Conservation (phyloP, 2,797 vertebrate species). For the Knipowitschia caucasica region DNA sequence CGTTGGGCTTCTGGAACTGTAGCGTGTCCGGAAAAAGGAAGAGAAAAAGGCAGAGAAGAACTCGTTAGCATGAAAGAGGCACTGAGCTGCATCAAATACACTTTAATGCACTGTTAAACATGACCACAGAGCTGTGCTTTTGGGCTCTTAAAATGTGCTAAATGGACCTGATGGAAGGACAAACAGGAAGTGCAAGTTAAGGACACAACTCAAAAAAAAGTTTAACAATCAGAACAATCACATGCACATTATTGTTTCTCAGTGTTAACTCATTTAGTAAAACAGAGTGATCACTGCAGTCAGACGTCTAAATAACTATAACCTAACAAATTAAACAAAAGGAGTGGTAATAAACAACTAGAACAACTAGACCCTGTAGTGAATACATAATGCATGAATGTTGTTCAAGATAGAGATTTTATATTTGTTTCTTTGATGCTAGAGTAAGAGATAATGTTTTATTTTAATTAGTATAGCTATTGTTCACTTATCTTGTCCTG, state of each 20-base stretch:
- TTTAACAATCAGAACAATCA: neutral
- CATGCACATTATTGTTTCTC: neutral
- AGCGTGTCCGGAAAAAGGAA: constrained; percentile 6
- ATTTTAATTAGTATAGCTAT: too few relatives aligned
- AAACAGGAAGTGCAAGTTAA: constrained; percentile 7
- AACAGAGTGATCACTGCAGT: neutral
- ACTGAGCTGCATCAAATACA: constrained; percentile 44
- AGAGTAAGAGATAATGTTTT: too few relatives aligned
- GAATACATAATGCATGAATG: too few relatives aligned
- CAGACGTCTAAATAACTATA: too few relatives aligned
- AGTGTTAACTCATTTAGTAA: neutral
- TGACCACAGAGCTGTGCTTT: constrained; percentile 27
- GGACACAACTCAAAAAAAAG: constrained; percentile 6
- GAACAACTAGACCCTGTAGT: too few relatives aligned
- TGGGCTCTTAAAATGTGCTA: constrained; percentile 28
- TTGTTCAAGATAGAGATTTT: too few relatives aligned
- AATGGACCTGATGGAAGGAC: constrained; percentile 23
- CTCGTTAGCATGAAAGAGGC: constrained; percentile 50
- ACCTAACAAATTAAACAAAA: too few relatives aligned
- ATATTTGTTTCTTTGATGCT: too few relatives aligned
- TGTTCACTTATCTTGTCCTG: too few relatives aligned
- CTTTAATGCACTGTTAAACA: constrained; percentile 51
- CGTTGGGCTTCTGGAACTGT: constrained; percentile 98
- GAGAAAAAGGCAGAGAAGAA: constrained; percentile 46
- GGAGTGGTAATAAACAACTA: too few relatives aligned